Percentiles rank a stretch among this genome's conserved stretches.
These are phyloP conservation scores for Brenthis ino DNA, from an alignment of 2,888 invertebrate species.

Conservation along the genomic window DNA sequence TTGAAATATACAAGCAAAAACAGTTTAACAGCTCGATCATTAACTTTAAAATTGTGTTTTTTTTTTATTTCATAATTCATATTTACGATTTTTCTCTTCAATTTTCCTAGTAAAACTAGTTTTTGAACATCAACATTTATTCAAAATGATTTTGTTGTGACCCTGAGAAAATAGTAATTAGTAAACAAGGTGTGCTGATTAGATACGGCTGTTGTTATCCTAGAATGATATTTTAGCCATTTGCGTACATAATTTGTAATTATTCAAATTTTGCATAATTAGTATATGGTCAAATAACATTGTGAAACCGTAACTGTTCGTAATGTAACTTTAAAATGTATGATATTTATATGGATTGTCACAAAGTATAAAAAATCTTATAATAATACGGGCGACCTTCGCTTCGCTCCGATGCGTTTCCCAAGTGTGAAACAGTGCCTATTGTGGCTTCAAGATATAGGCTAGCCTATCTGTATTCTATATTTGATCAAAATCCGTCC, in stretches of 20 bases:
- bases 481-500: no score
- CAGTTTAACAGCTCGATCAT: conserved; percentile 5
- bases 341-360: background rate
- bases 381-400: no score
- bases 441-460: no score
- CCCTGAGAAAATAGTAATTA: conserved; percentile 15
- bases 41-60: conserved; percentile 1
- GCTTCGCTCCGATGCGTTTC: no score
- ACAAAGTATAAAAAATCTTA: no score
- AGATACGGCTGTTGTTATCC: conserved; percentile 8
- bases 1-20: background rate
- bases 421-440: no score
- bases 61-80: conserved; percentile 3
- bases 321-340: background rate
- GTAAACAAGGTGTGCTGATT: conserved; percentile 20
- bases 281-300: conserved; percentile 7
- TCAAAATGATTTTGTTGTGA: conserved; percentile 8
- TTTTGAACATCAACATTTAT: background rate
- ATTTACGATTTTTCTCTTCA: background rate
- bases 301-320: background rate
- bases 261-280: conserved; percentile 27
- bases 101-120: conserved; percentile 8
- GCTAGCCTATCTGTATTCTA: no score
- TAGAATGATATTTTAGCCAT: conserved; percentile 8
- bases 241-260: conserved; percentile 18